Base-by-base conservation (phyloP, 2,888 invertebrate species). In the Scaptomyza tumidula region DNA sequence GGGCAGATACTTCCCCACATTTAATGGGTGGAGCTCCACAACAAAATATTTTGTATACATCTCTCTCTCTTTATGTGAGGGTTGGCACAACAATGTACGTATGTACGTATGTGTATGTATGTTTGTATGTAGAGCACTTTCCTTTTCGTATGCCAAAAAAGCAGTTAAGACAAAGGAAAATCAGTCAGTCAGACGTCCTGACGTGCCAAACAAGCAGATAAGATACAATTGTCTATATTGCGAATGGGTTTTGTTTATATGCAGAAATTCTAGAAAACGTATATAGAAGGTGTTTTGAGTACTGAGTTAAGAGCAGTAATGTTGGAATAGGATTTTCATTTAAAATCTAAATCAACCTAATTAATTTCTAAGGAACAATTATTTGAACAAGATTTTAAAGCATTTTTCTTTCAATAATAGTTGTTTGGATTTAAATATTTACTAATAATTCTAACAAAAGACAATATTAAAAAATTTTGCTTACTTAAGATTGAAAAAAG, bases 111-210 rank as follows among this genome's bases (percentile, higher is more conserved):
- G 7, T 7, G 29, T 29, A 33, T 33, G 33, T 33, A 35, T 27
- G n/a, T 16, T 19, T 53, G 16, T 62, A 45, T 61, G 44, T 58
- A 41, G 13, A 35, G 75, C 66, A 81, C 81, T 81, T 81, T 81
- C 81, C 50, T 44, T 81, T 81, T 81, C 80, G 58, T 52, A 49
- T 69, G 68, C 33, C 37, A 44, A 33, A 33, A 6, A n/a, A 55
- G 10, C 13, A 35, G 27, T 19, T 37, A 50, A 55, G 46, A 75
- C 60, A 78, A 75, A 71, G 59, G 46, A 56, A 75, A 55, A 46
- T 13, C 44, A 56, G 13, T 13, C 44, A 56, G 13, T 49, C 44
- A 48, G 67, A 43, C 49, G 49, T 27, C 59, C 59, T 50, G 54
- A 41, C 62, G 48, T 55, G 57, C 16, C 72, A 56, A 43, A 57